A percentile compares a stretch with the other conserved stretches of the same genome.
phyloP scores from a whole-genome alignment of 2,888 invertebrate genomes.

The Rhingia rostrata region DNA sequence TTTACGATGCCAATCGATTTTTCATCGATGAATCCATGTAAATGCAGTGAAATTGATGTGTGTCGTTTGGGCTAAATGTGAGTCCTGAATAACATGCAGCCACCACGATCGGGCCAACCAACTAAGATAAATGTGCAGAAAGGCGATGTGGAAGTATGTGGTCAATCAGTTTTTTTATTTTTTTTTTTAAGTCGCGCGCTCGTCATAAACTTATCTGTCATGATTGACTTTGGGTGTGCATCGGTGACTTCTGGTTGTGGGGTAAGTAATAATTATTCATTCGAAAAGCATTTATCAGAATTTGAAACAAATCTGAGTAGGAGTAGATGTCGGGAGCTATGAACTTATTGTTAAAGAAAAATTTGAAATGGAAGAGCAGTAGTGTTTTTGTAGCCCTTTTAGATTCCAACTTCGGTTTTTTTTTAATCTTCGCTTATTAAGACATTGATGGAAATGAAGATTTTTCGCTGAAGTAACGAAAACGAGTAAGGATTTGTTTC shows the following conservation, averaged over 20 bases:
- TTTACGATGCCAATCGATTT: conserved; percentile 74
- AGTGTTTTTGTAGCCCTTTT: too few species aligned
- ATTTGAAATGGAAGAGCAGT: background rate
- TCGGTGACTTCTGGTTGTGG: conserved; percentile 1
- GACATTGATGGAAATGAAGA: too few species aligned
- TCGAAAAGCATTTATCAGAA: conserved; percentile 47
- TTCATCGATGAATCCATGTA: conserved; percentile 73
- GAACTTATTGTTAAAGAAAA: background rate
- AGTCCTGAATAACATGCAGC: conserved; percentile 33
- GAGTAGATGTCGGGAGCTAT: background rate
- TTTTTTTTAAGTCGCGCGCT: conserved; percentile 13
- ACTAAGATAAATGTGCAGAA: conserved; percentile 54
- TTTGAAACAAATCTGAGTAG: conserved; percentile 23
- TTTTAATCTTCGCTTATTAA: too few species aligned
- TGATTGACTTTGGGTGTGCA: conserved; percentile 36
- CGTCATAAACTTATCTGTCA: conserved; percentile 67
- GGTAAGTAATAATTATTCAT: conserved; percentile 44
- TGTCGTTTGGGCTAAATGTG: conserved; percentile 42
- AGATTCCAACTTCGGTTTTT: too few species aligned
- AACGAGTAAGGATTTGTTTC: too few species aligned
- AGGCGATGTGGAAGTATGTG: conserved; percentile 54
- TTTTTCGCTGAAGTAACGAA: too few species aligned
- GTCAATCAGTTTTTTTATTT: conserved; percentile 41
- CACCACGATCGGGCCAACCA: conserved; percentile 22
- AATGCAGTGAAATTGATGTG: conserved; percentile 70